Conservation (phyloP, 2,888 invertebrate species). For the Apamea epomidion region DNA sequence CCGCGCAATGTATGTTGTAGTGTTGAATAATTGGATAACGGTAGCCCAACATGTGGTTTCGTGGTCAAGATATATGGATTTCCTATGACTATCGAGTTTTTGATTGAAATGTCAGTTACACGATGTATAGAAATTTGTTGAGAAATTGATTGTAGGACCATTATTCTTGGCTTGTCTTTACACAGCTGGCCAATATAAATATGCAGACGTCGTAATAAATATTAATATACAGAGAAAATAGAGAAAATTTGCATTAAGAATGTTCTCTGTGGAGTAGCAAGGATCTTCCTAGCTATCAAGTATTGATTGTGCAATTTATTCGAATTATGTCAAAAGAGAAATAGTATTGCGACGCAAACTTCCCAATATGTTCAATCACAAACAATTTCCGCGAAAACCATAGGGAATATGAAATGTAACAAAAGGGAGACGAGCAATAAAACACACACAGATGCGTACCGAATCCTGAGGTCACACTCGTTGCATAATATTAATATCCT, state of each 20-base stretch:
- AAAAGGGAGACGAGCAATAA: constrained; percentile 75
- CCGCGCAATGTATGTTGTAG: constrained; percentile 49
- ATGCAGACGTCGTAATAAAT: constrained; percentile 41
- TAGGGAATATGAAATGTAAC: constrained; percentile 56
- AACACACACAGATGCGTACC: constrained; percentile 81
- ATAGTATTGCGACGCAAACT: constrained; percentile 17
- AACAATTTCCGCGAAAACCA: constrained; percentile 21
- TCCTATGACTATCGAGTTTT: constrained; percentile 82
- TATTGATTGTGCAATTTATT: constrained; percentile 7
- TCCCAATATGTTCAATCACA: constrained; percentile 21
- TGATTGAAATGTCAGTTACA: constrained; percentile 83
- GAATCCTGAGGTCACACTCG: constrained; percentile 78
- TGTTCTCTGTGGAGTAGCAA: constrained; percentile 1
- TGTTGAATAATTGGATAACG: constrained; percentile 63
- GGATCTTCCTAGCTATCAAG: constrained; percentile 4
- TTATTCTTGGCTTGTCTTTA: constrained; percentile 60
- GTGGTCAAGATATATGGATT: constrained; percentile 82
- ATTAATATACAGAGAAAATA: constrained; percentile 29
- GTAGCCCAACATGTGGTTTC: constrained; percentile 65
- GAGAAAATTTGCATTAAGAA: constrained; percentile 21
- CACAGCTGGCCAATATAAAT: constrained; percentile 42
- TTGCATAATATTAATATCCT: constrained; percentile 81
- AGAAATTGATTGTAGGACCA: constrained; percentile 62
- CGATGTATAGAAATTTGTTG: constrained; percentile 62
- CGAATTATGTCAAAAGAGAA: background rate